phyloP scores from a whole-genome alignment of 2,113 vertebrate genomes.

The Promerops cafer region DNA sequence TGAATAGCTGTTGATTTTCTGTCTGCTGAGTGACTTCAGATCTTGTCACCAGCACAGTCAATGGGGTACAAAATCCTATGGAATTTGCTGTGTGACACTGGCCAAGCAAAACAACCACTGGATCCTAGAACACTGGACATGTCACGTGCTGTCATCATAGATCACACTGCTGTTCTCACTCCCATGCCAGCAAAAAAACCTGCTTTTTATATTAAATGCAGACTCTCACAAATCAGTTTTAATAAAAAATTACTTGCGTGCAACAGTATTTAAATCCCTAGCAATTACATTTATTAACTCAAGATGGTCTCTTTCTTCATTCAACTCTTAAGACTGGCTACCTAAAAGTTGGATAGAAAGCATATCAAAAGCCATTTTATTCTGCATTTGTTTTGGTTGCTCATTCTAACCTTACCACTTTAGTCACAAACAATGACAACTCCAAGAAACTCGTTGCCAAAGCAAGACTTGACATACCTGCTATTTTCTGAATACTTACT shows the following conservation, averaged over 20 bases:
- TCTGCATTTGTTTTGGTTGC: neutral
- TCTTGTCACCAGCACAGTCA: slow-evolving; percentile 79
- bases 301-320: slow-evolving; percentile 36
- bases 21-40: slow-evolving; percentile 77
- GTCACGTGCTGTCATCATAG: slow-evolving; percentile 70
- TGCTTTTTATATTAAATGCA: slow-evolving; percentile 64
- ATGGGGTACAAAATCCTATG: slow-evolving; percentile 75
- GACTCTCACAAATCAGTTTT: slow-evolving; percentile 51
- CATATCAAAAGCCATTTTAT: neutral
- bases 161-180: slow-evolving; percentile 77
- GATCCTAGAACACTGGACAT: slow-evolving; percentile 68
- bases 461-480: neutral
- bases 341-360: neutral
- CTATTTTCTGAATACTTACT: neutral
- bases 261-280: slow-evolving; percentile 46
- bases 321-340: neutral
- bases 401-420: neutral
- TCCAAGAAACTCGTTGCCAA: neutral
- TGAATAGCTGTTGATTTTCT: slow-evolving; percentile 58
- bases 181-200: slow-evolving; percentile 61
- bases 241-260: slow-evolving; percentile 46
- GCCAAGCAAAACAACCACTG: slow-evolving; percentile 77
- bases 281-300: slow-evolving; percentile 58
- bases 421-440: neutral
- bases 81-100: slow-evolving; percentile 71